Evolutionary conservation across 2,888 invertebrate genomes (phyloP).

Genomic region (Linyphia triangularis): DNA sequence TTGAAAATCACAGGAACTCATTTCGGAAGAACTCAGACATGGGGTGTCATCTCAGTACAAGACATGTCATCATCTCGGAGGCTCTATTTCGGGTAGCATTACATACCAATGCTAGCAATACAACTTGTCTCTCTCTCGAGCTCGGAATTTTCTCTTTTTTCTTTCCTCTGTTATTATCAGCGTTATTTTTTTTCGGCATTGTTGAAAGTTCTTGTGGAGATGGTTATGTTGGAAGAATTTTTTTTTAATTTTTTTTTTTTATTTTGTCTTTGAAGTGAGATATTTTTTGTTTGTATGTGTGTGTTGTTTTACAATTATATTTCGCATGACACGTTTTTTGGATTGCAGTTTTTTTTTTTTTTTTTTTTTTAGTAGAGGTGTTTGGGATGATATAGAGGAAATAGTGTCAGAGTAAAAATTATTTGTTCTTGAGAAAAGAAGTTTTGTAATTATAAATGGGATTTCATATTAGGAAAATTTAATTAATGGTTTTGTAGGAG

Average conservation of each 20-base stretch:
- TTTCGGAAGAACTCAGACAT: slow-evolving; percentile 5
- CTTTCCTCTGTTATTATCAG: slow-evolving; percentile 13
- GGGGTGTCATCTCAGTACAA: slow-evolving; percentile 48
- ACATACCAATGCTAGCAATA: slow-evolving; percentile 27
- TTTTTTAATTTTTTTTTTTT: slow-evolving; percentile 1
- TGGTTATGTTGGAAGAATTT: neutral
- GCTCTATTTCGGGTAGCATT: slow-evolving; percentile 30
- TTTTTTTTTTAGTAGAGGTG: no score
- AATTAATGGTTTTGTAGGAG: no score
- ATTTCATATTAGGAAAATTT: no score
- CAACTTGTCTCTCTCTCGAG: neutral
- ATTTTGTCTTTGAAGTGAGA: neutral
- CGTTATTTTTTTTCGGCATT: neutral
- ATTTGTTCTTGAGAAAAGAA: no score
- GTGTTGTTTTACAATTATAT: no score
- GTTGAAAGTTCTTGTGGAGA: neutral
- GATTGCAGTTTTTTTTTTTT: no score
- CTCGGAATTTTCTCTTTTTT: neutral
- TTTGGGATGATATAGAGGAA: no score
- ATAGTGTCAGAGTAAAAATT: no score
- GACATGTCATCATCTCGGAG: slow-evolving; percentile 55
- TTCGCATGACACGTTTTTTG: no score
- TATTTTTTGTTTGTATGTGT: neutral
- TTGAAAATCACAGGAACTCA: slow-evolving; percentile 57
- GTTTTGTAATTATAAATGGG: no score